phyloP scores from a whole-genome alignment of 2,797 vertebrate genomes.

The Sphenodon punctatus region DNA sequence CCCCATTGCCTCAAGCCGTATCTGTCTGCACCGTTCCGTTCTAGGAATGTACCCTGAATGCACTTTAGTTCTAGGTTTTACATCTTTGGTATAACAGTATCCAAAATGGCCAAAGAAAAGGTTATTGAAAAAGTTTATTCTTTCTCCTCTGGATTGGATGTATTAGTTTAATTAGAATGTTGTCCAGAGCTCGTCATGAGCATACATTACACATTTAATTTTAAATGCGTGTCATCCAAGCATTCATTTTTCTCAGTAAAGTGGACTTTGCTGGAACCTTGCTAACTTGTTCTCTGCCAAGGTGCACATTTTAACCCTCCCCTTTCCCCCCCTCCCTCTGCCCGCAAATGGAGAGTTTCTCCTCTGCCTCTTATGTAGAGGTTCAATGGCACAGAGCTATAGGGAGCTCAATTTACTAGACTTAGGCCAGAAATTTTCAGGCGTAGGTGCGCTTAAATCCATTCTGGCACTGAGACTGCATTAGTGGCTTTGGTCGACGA shows the following conservation, averaged over 20 bases:
- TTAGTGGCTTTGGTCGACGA: too few species aligned
- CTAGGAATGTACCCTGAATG: not conserved
- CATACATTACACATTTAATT: not conserved
- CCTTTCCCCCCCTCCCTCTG: too few species aligned
- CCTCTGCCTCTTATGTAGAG: too few species aligned
- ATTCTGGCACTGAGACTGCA: too few species aligned
- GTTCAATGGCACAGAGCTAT: too few species aligned
- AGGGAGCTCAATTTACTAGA: too few species aligned
- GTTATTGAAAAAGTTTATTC: not conserved
- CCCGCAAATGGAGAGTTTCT: too few species aligned
- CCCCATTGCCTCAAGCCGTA: not conserved
- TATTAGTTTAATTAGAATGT: not conserved
- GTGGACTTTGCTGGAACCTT: not conserved
- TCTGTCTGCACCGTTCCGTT: not conserved
- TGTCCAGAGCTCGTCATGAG: not conserved
- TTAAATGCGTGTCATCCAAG: not conserved
- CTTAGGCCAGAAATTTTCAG: too few species aligned
- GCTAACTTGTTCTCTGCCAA: not conserved
- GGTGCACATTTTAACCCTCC: too few species aligned
- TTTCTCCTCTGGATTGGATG: not conserved
- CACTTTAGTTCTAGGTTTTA: not conserved
- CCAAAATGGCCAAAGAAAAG: not conserved
- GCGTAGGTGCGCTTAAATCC: too few species aligned
- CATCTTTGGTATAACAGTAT: not conserved
- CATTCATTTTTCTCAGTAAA: not conserved